phyloP scores from a whole-genome alignment of 2,888 invertebrate genomes.

The Bellardia pandia region DNA sequence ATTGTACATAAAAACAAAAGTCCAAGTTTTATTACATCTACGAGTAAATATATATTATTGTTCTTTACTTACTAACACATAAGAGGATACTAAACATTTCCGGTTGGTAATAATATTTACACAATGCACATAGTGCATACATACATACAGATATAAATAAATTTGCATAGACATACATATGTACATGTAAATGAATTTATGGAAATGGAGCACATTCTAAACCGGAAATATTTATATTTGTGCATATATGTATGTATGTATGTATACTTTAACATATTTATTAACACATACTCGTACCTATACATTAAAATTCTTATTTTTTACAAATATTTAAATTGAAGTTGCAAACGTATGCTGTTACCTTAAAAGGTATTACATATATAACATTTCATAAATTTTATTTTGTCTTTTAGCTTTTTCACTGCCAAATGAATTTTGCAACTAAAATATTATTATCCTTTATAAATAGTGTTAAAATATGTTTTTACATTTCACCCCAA shows the following conservation, averaged over 20 bases:
- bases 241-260: neutral
- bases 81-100: slow-evolving; percentile 57
- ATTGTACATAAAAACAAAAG: slow-evolving; percentile 22
- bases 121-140: slow-evolving; percentile 11
- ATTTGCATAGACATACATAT: neutral
- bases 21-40: slow-evolving; percentile 1
- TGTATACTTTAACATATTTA: neutral
- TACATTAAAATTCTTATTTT: neutral
- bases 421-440: neutral
- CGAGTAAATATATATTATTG: neutral
- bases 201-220: slow-evolving; percentile 23
- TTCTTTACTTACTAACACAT: neutral
- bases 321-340: slow-evolving; percentile 16
- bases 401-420: neutral
- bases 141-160: neutral
- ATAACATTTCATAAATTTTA: slow-evolving; percentile 7
- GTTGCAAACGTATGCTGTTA: slow-evolving; percentile 21
- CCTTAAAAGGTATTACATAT: neutral
- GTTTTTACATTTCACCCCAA: neutral
- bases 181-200: neutral
- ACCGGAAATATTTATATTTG: slow-evolving; percentile 44
- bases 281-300: no score
- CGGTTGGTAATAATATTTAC: slow-evolving; percentile 61
- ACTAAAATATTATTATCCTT: neutral
- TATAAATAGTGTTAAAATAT: slow-evolving; percentile 20